Base-by-base conservation (phyloP, 2,888 invertebrate genomes). In the Acheta domesticus region DNA sequence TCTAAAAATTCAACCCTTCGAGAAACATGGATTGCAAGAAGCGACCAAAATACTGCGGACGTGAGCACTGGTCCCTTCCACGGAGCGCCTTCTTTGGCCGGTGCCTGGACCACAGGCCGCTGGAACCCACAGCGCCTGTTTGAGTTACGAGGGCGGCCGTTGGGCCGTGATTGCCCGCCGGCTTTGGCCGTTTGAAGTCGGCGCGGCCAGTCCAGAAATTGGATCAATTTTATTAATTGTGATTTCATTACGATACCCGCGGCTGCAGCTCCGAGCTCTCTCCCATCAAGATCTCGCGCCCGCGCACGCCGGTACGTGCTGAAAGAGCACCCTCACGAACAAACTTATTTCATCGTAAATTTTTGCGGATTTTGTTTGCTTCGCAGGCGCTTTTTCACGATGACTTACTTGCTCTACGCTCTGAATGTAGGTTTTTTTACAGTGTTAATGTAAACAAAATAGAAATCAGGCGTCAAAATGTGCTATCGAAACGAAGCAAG, bases 211-310 rank as follows among this genome's bases (percentile, higher is more conserved):
- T n/a, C 16, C 62, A 62, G 62, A 62, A 62, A 62, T 62, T 62
- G 62, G 62, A 62, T n/a, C 62, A 62, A 62, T 62, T 62, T 62
- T 62, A 62, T 62, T 62, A 62, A 62, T 62, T 62, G 62, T 62
- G 62, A 62, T 62, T 62, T 62, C 62, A 62, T 62, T 62, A 62
- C 62, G 62, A 62, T 62, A 62, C n/a, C 62, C 62, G 14, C 8
- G 16, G 62, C 62, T n/a, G 62, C 62, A 8, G n/a, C 62, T 1
- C 62, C 16, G 62, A 62, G 62, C n/a, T 62, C 62, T 62, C n/a
- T 62, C 62, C 62, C 62, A 62, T 62, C n/a, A 62, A 19, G 62
- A 62, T 62, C 62, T 62, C 62, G n/a, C 62, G 62, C 62, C 36
- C 36, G 62, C 62, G n/a, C 16, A 62, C n/a, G 14, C 16, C n/a